These are phyloP conservation scores for Limnephilus rhombicus DNA, from an alignment of 2,888 invertebrate species.

Conservation along the genomic window DNA sequence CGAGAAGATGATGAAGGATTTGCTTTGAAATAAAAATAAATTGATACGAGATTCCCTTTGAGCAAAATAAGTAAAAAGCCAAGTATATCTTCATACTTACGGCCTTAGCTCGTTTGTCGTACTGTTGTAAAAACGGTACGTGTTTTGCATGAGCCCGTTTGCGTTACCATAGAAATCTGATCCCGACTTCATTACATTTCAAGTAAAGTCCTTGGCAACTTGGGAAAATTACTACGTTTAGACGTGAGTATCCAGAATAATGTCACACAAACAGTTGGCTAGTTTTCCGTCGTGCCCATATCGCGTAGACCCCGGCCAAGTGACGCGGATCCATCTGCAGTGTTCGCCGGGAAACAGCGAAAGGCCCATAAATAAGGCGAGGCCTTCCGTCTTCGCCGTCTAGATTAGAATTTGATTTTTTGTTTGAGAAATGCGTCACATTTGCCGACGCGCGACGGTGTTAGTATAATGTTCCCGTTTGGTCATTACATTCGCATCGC, in stretches of 20 bases:
- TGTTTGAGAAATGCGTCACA: slow-evolving; percentile 65
- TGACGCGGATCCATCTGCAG: slow-evolving; percentile 20
- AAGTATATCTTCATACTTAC: slow-evolving; percentile 3
- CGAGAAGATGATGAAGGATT: slow-evolving; percentile 51
- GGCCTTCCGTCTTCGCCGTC: slow-evolving; percentile 40
- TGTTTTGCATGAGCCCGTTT: slow-evolving; percentile 57
- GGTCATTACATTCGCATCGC: slow-evolving; percentile 33
- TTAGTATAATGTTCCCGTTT: not conserved
- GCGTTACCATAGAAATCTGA: not conserved
- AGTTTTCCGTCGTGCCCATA: not conserved
- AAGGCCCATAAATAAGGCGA: slow-evolving; percentile 61
- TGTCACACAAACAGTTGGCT: not conserved
- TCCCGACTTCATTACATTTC: not conserved
- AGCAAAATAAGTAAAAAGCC: not conserved
- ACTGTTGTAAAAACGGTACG: slow-evolving; percentile 55
- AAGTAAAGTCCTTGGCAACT: not conserved
- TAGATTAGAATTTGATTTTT: slow-evolving; percentile 65
- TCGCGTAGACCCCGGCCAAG: not conserved
- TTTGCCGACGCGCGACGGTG: slow-evolving; percentile 40
- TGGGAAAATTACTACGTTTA: not conserved
- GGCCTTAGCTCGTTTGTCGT: slow-evolving; percentile 2
- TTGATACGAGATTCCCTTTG: slow-evolving; percentile 16
- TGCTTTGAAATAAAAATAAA: slow-evolving; percentile 37
- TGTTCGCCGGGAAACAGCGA: slow-evolving; percentile 50
- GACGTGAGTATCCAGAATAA: not conserved